Percentiles rank a stretch among this genome's conserved stretches.
Evolutionary conservation across 37 sponge, comb jelly and placozoan genomes (phyloP).

Genomic region (Petrosia ficiformis): DNA sequence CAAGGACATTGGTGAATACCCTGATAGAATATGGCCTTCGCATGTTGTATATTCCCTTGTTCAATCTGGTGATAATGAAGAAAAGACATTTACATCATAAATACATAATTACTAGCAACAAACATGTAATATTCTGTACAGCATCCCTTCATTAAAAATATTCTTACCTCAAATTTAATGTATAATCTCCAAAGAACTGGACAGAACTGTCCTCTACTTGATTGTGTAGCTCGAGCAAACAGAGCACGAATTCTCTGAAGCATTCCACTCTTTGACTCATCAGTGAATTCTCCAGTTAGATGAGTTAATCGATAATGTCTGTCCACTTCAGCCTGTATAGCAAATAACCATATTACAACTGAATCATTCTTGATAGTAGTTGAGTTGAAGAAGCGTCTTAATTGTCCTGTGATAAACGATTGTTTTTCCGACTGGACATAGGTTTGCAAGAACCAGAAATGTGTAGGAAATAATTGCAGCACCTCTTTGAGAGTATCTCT

Average conservation of each 20-base stretch:
- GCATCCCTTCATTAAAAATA: neutral
- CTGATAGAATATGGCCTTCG: constrained; percentile 73
- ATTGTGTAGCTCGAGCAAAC: constrained; percentile 41
- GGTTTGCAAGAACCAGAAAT: constrained; percentile 24
- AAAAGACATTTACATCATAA: neutral
- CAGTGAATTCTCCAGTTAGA: neutral
- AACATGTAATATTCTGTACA: too few species aligned
- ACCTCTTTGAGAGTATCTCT: constrained; percentile 23
- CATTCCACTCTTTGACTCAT: constrained; percentile 32
- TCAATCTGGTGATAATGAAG: constrained; percentile 27
- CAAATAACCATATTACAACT: constrained; percentile 44
- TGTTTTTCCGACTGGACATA: constrained; percentile 42
- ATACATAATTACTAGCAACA: too few species aligned
- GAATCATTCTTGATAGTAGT: constrained; percentile 1
- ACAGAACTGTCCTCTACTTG: constrained; percentile 31
- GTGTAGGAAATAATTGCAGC: constrained; percentile 49
- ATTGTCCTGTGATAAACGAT: constrained; percentile 45
- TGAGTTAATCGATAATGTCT: constrained; percentile 23
- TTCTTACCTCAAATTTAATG: constrained; percentile 71
- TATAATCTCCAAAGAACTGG: constrained; percentile 77
- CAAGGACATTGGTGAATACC: constrained; percentile 84
- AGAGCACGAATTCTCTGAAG: constrained; percentile 58
- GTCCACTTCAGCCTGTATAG: constrained; percentile 42
- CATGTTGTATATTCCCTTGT: constrained; percentile 10
- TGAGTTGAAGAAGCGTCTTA: constrained; percentile 55